Evolutionary conservation across 2,113 vertebrate genomes (phyloP).

Genomic region (Ramphastos sulfuratus): DNA sequence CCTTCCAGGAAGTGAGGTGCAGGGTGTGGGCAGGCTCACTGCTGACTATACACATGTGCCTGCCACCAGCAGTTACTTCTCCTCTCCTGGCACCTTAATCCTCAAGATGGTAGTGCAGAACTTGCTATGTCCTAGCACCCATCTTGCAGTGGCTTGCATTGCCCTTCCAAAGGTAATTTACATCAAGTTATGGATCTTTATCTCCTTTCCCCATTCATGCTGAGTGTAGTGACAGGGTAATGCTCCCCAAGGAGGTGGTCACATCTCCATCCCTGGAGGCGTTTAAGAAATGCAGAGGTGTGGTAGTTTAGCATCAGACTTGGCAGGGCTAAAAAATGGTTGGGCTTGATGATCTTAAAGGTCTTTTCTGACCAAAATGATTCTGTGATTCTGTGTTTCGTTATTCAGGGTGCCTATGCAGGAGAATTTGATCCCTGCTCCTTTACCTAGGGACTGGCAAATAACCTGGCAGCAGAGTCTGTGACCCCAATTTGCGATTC

Average conservation of each 20-base stretch:
- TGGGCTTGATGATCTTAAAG: too few species aligned
- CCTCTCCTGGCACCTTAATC: accelerated
- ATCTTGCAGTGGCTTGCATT: neutral
- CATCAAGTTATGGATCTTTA: accelerated
- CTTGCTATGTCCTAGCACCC: accelerated
- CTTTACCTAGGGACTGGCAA: neutral
- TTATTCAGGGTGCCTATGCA: accelerated
- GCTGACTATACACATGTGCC: accelerated
- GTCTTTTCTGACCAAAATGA: too few species aligned
- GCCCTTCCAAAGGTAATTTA: neutral
- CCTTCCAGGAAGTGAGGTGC: neutral
- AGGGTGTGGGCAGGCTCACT: neutral
- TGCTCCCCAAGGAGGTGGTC: too few species aligned
- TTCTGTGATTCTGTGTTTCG: neutral
- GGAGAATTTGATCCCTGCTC: neutral
- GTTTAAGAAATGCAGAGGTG: too few species aligned
- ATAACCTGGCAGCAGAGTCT: neutral
- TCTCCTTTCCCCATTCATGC: accelerated
- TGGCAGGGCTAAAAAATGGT: too few species aligned
- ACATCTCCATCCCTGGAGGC: too few species aligned
- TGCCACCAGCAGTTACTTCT: neutral
- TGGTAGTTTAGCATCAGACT: too few species aligned
- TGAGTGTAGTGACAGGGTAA: neutral
- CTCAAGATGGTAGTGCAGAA: neutral
- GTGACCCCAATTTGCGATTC: neutral